A percentile compares a stretch with the other conserved stretches of the same genome.
These are phyloP conservation scores for Tetramorium alpestre DNA, from an alignment of 1,140 invertebrate genomes.

Conservation along the genomic window DNA sequence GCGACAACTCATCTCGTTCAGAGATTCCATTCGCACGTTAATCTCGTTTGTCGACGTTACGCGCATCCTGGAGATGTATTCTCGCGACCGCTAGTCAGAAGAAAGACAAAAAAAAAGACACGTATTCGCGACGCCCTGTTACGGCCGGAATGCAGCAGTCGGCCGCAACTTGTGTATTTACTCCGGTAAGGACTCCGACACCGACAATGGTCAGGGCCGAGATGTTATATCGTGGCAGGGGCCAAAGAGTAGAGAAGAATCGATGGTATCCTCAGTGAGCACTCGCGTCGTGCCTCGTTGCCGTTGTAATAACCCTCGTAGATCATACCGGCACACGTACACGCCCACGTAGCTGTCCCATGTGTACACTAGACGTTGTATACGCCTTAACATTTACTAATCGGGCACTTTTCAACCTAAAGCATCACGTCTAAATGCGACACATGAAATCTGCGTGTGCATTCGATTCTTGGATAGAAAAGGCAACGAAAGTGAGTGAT, in stretches of 20 bases:
- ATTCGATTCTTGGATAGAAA: neutral
- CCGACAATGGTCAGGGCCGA: slow-evolving; percentile 23
- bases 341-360: slow-evolving; percentile 11
- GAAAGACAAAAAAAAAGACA: neutral
- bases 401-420: neutral
- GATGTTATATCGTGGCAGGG: slow-evolving; percentile 75
- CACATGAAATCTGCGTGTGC: neutral
- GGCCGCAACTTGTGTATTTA: slow-evolving; percentile 56
- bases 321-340: slow-evolving; percentile 72
- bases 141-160: slow-evolving; percentile 29
- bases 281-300: slow-evolving; percentile 74
- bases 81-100: neutral
- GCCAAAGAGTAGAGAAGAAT: slow-evolving; percentile 72
- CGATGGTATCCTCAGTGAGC: slow-evolving; percentile 68
- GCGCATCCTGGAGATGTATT: neutral
- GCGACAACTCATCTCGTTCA: neutral
- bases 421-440: too few species aligned
- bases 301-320: slow-evolving; percentile 80
- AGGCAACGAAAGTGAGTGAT: neutral
- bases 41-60: neutral
- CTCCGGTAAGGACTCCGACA: slow-evolving; percentile 38
- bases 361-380: neutral
- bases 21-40: neutral
- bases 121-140: slow-evolving; percentile 22
- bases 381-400: slow-evolving; percentile 12